Evolutionary conservation across 2,797 vertebrate genomes (phyloP), one percentile per base, ranked within the genome.

Genomic region (Acridotheres tristis): DNA sequence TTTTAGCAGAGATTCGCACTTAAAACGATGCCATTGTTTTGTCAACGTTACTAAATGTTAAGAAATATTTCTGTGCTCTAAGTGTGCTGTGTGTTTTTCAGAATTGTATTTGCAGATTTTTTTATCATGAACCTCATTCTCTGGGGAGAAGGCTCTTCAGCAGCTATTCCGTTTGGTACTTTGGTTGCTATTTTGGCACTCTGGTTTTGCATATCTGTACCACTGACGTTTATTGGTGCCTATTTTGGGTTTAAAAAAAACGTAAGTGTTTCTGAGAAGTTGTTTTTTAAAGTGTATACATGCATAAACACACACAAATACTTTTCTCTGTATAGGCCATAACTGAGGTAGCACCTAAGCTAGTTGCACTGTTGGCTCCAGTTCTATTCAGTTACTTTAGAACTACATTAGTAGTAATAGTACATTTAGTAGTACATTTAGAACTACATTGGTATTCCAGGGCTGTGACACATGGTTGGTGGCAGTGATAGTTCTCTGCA

Each of bases 191-290:
- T 99, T 94, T 95, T 99, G 97, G 99, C 98, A 38, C 98, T 99
- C 82, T 99, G 99, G 99, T 99, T 99, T 98, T 99, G 99, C 95
- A 99, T 99, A 96, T 99, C 99, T 45, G 99, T 99, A 54, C 99
- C 99, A 0, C 97, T 99, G 61, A 99, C 99, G 0, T 99, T 99
- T 91, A 97, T 99, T 58, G 99, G 99, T 63, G 99, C 99, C 53
- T 99, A 99, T 96, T 99, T 99, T 79, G 99, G 99, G 89, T 99
- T 99, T 97, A 99, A 99, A 98, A 99, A 99, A 93, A 97, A 98
- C 5, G 99, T 99, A 97, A 98, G 99, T 98, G n/a, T 20, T 53
- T 63, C 34, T 67, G 59, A 76, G 38, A 76, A 55, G 8, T 32
- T 63, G 16, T 23, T 77, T 89, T 40, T 38, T 3, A 51, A 59